phyloP scores from a whole-genome alignment of 2,113 vertebrate genomes.

The Odocoileus virginianus region DNA sequence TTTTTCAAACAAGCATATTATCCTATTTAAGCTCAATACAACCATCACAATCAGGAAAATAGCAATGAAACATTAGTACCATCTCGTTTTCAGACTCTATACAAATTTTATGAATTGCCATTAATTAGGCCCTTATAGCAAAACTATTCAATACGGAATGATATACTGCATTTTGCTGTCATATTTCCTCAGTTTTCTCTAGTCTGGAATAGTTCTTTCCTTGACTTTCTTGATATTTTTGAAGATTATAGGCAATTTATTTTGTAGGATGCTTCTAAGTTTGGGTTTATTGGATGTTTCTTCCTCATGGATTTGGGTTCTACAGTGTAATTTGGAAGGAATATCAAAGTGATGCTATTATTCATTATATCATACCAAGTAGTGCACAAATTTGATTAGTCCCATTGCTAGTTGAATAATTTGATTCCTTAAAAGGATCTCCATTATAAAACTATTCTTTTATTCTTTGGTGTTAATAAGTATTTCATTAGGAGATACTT shows the following conservation, averaged over 20 bases:
- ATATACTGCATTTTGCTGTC: background rate
- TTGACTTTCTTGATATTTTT: background rate
- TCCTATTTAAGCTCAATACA: background rate
- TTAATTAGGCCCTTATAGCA: background rate
- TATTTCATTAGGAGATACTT: background rate
- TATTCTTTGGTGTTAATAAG: background rate
- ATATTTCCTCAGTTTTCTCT: background rate
- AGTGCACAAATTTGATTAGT: background rate
- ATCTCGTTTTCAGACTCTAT: background rate
- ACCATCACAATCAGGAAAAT: background rate
- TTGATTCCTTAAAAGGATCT: background rate
- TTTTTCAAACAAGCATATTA: background rate
- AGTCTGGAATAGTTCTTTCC: background rate
- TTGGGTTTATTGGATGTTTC: background rate
- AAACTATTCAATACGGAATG: background rate
- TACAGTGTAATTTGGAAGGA: background rate
- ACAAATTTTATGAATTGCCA: background rate
- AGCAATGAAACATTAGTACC: background rate
- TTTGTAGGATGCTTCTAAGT: background rate
- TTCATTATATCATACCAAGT: background rate
- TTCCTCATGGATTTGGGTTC: background rate
- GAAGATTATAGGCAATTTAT: background rate
- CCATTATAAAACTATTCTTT: background rate
- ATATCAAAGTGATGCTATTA: background rate
- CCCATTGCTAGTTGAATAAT: background rate